Conservation (phyloP, 2,888 invertebrate genomes). For the Oxystoma pomonae region DNA sequence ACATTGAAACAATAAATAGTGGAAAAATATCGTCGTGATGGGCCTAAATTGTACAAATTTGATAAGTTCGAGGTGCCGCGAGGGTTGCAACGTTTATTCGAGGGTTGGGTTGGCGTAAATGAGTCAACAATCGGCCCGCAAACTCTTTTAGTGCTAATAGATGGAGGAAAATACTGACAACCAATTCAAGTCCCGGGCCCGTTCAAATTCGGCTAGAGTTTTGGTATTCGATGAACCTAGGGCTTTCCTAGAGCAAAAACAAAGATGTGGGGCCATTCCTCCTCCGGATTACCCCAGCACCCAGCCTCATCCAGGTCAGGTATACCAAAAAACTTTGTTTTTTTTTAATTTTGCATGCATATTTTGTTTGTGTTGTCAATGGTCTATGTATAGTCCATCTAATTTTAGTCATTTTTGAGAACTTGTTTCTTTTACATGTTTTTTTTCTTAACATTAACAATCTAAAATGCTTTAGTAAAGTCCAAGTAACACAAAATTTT, state of each 20-base stretch:
- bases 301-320: background rate
- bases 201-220: constrained; percentile 66
- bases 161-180: constrained; percentile 42
- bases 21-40: constrained; percentile 9
- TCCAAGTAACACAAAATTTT: background rate
- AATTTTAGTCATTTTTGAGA: background rate
- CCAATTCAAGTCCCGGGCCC: constrained; percentile 42
- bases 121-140: constrained; percentile 14
- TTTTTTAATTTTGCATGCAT: background rate
- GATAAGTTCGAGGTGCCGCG: constrained; percentile 6
- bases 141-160: constrained; percentile 31
- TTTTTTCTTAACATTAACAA: background rate
- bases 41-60: constrained; percentile 6
- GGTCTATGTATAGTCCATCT: background rate
- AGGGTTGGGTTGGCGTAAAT: constrained; percentile 26
- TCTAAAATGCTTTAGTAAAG: background rate
- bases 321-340: background rate
- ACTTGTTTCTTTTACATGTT: background rate
- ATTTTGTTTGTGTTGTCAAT: background rate
- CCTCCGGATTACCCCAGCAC: constrained; percentile 17
- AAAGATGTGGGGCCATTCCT: constrained; percentile 33
- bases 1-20: constrained; percentile 6
- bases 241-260: constrained; percentile 33
- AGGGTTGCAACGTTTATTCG: constrained; percentile 4
- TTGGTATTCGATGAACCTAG: constrained; percentile 71